These are phyloP conservation scores for Drosophila azteca DNA, from an alignment of 1,140 invertebrate species.

Conservation along the genomic window DNA sequence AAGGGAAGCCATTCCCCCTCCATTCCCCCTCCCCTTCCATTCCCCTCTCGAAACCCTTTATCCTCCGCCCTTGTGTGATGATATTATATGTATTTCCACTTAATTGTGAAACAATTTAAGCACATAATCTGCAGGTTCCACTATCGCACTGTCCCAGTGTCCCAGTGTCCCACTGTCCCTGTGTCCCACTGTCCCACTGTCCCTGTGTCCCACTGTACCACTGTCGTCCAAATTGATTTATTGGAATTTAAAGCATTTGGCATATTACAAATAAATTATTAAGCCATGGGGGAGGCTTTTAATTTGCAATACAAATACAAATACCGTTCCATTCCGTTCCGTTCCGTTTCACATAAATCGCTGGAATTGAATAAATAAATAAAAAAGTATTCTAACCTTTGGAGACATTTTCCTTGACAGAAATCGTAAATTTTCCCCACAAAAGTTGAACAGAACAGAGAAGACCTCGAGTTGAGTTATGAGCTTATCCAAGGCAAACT, in stretches of 20 bases:
- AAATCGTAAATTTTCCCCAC: slow-evolving; percentile 52
- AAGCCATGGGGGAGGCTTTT: slow-evolving; percentile 43
- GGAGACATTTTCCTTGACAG: slow-evolving; percentile 23
- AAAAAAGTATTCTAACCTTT: slow-evolving; percentile 28
- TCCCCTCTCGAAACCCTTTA: not conserved
- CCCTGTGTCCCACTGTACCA: slow-evolving; percentile 22
- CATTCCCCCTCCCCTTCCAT: not conserved
- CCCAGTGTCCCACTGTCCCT: not conserved
- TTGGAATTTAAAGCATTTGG: slow-evolving; percentile 65
- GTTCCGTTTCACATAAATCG: not conserved
- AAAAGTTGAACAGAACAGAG: slow-evolving; percentile 34
- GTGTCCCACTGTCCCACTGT: not conserved
- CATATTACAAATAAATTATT: slow-evolving; percentile 63
- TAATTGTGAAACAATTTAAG: slow-evolving; percentile 75
- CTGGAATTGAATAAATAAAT: slow-evolving; percentile 39
- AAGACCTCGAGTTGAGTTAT: slow-evolving; percentile 52
- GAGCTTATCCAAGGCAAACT: slow-evolving; percentile 52
- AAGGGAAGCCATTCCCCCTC: not conserved
- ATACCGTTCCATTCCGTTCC: too few relatives aligned
- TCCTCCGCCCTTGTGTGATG: not conserved
- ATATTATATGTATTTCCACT: slow-evolving; percentile 18
- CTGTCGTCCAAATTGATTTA: slow-evolving; percentile 53
- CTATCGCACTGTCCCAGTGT: slow-evolving; percentile 35
- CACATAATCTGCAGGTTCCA: slow-evolving; percentile 55
- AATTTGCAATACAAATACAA: slow-evolving; percentile 66